Evolutionary conservation across 2,888 invertebrate species (phyloP).

Genomic region (Acronicta aceris): DNA sequence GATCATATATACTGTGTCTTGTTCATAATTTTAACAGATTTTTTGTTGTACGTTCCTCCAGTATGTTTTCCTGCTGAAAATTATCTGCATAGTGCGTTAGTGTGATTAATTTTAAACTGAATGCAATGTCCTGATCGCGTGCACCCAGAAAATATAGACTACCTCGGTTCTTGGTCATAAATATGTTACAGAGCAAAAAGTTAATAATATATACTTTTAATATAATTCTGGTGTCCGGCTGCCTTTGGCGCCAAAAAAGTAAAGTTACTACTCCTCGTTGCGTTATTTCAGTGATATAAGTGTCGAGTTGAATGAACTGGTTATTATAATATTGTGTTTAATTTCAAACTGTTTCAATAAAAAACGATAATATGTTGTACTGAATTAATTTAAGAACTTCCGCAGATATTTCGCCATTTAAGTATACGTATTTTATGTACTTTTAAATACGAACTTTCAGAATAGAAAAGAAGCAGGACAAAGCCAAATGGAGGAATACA

Average conservation of each 20-base stretch:
- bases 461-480: too few species aligned
- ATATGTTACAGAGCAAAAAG: slow-evolving; percentile 38
- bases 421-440: not conserved
- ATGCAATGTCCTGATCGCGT: slow-evolving; percentile 44
- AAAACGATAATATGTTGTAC: not conserved
- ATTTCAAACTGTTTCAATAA: slow-evolving; percentile 26
- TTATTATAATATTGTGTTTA: slow-evolving; percentile 23
- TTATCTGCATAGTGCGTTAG: slow-evolving; percentile 5
- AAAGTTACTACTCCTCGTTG: slow-evolving; percentile 15
- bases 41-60: not conserved
- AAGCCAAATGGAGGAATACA: too few species aligned
- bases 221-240: slow-evolving; percentile 27
- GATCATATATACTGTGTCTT: too few species aligned
- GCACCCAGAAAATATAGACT: slow-evolving; percentile 31
- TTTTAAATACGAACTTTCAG: too few species aligned
- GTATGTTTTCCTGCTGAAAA: not conserved
- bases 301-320: slow-evolving; percentile 41
- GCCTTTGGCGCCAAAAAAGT: slow-evolving; percentile 44
- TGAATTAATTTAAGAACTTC: not conserved
- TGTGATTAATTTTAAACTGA: slow-evolving; percentile 24
- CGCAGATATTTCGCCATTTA: slow-evolving; percentile 17
- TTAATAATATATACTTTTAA: slow-evolving; percentile 42
- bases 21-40: too few species aligned
- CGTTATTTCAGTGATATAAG: slow-evolving; percentile 29
- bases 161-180: slow-evolving; percentile 36